Percentiles rank a stretch among this genome's conserved stretches.
Evolutionary conservation across 1,140 invertebrate species (phyloP).

Genomic region (Neodiprion pinetum): DNA sequence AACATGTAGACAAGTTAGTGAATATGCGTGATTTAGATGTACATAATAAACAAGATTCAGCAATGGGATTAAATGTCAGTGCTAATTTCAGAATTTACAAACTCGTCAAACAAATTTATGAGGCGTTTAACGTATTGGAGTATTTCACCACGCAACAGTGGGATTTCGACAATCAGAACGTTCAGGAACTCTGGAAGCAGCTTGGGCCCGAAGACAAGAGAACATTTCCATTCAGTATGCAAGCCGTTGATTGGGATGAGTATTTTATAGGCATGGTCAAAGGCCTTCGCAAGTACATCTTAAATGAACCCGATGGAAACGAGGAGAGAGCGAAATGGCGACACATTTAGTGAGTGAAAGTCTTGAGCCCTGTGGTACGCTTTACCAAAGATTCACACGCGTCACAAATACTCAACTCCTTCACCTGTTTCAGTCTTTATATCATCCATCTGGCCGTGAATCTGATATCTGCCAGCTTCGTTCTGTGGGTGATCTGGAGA

Average conservation of each 20-base stretch:
- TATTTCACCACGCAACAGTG: slow-evolving; percentile 30
- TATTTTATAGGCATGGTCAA: background rate
- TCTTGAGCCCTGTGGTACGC: background rate
- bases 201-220: slow-evolving; percentile 27
- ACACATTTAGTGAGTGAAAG: background rate
- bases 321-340: background rate
- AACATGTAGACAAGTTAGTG: too few relatives aligned
- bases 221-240: slow-evolving; percentile 27
- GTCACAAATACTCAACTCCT: background rate
- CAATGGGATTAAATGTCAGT: background rate
- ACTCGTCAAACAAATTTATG: slow-evolving; percentile 21
- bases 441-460: background rate
- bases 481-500: background rate
- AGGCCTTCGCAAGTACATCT: background rate
- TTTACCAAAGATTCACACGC: background rate
- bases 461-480: background rate
- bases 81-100: slow-evolving; percentile 27
- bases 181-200: slow-evolving; percentile 17
- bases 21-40: background rate
- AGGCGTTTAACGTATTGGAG: slow-evolving; percentile 13
- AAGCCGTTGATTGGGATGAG: background rate
- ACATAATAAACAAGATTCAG: background rate
- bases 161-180: slow-evolving; percentile 20
- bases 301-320: background rate
- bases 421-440: background rate